phyloP scores from a whole-genome alignment of 2,888 invertebrate species.

The Trachelus troglodyta region DNA sequence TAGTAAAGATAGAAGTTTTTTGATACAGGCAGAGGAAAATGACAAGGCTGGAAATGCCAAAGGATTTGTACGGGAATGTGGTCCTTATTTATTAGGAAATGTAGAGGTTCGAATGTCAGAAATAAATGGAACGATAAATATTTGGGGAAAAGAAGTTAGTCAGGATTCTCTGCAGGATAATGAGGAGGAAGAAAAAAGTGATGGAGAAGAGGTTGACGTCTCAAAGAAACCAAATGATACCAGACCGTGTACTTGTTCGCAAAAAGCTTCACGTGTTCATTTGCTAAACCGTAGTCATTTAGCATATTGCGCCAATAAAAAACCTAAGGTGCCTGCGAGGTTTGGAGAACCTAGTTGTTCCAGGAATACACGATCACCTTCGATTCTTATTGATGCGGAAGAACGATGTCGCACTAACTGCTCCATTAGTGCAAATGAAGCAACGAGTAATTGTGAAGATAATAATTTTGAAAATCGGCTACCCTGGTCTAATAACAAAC shows the following conservation, averaged over 20 bases:
- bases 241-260: conserved; percentile 3
- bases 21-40: conserved; percentile 52
- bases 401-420: neutral
- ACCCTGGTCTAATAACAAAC: neutral
- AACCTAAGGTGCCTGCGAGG: conserved; percentile 1
- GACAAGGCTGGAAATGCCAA: conserved; percentile 31
- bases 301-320: conserved; percentile 14
- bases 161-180: conserved; percentile 6
- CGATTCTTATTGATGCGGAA: neutral
- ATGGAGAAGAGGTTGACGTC: conserved; percentile 14
- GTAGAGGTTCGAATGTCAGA: conserved; percentile 62
- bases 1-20: conserved; percentile 53
- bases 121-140: conserved; percentile 60
- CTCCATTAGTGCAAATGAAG: neutral
- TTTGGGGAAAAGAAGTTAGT: conserved; percentile 61
- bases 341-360: neutral
- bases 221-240: conserved; percentile 8
- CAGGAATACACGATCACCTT: neutral
- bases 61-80: conserved; percentile 54
- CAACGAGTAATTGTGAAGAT: neutral
- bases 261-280: conserved; percentile 11
- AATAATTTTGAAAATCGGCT: neutral
- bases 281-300: neutral
- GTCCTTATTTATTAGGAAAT: conserved; percentile 60
- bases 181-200: conserved; percentile 11